Base-by-base conservation (phyloP, 2,113 vertebrate genomes). In the Numida meleagris region DNA sequence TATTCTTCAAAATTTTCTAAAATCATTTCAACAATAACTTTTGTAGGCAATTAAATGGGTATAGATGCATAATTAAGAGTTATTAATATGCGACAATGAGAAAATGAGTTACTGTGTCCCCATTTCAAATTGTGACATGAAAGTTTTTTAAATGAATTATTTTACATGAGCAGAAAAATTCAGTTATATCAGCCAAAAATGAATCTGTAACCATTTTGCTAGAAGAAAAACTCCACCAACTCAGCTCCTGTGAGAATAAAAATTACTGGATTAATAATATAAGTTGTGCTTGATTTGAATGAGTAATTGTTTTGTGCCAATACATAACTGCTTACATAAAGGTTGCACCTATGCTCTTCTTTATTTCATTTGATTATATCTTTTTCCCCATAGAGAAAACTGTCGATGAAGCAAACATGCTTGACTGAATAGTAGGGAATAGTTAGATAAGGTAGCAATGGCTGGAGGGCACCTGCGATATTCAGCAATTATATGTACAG, bases 361-460 rank as follows among this genome's bases (percentile, higher is more conserved):
- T 86, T 88, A 71, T 89, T 93, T 71, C 10, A 62, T 90, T 72
- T 96, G 51, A 82, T 95, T 93, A 62, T 50, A 51, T 40, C 78
- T 86, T 65, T 87, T 93, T 94, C 83, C 83, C 81, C 42, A 83
- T 1, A 90, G 88, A 93, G 48, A 93, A 91, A 72, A 17, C 3
- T 43, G 16, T 87, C 93, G 61, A 62, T 81, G 63, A 92, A 80
- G 67, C 59, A 88, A 94, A 94, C 33, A 93, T 2, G 10, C 81
- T 91, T 93, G 79, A 82, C 57, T 93, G 84, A 95, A 73, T 48
- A 84, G 63, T 88, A 74, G 33, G 0, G 15, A 93, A 85, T 75
- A 93, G 83, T 90, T 94, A 92, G 78, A 92, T 89, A 94, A 95
- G 75, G 83, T 87, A 96, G 33, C 17, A 86, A 61, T 86, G 43